Base-by-base conservation (phyloP, 1,140 invertebrate genomes). In the Drosophila ogumai region DNA sequence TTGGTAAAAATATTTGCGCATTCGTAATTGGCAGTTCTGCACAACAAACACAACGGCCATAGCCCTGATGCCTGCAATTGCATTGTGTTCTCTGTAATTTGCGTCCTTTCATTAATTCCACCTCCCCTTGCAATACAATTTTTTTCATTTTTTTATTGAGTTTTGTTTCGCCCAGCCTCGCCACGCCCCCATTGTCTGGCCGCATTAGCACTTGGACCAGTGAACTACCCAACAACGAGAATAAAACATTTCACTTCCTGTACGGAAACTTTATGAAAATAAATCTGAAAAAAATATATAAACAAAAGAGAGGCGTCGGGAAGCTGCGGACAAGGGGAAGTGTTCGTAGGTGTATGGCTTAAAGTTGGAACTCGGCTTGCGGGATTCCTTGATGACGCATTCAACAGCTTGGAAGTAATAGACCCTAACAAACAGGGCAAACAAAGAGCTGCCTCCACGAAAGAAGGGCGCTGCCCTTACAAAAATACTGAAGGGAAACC, bases 401-500 rank as follows among this genome's bases (percentile, higher is more conserved):
- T 88, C 73, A 88, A 90, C 84, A 90, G 84, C 84, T 90, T 75
- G 84, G 85, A 88, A 88, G 72, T 88, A 88, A 88, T 88, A 84
- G 72, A 81, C 76, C 76, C 59, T 66, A 67, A 80, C 80, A 87
- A 77, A 78, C 74, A 78, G 61, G 50, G 49, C 75, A 64, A 71
- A 78, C 85, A 87, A 76, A 87, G 56, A 41, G 44, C 17, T 40
- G 61, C 38, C 43, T 31, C 10, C 25, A 43, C 58, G 47, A 34
- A 58, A 52, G 67, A 38, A 34, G 32, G 66, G 66, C 63, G 61
- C 60, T 69, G 66, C 22, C 66, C 66, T 67, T 55, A 69, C 32
- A 69, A 69, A 69, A 55, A 66, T 22, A 50, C 38, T 54, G 52
- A 75, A 75, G 17, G 61, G 25, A 38, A 49, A 12, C 44, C 46